Base-by-base conservation (phyloP, 2,888 invertebrate genomes). In the Caenorhabditis wallacei region DNA sequence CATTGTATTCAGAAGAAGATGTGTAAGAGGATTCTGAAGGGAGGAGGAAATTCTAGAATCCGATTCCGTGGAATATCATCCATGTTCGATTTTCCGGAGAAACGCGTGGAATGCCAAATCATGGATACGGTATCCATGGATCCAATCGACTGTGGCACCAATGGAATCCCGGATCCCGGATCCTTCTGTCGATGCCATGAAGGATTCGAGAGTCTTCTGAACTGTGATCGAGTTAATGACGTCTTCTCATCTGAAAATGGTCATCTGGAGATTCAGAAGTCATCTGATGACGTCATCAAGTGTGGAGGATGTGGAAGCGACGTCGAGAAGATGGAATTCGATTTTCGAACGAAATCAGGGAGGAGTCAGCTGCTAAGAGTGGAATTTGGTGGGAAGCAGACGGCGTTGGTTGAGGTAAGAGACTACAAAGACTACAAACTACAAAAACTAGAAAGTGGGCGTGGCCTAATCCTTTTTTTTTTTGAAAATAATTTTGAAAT, bases 381-480 rank as follows among this genome's bases (percentile, higher is more conserved):
- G 26, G 43, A 75, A 5, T 81, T 81, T 11, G n/a, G n/a, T n/a
- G 75, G 57, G n/a, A 75, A 59, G 43, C 81, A 81, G 18, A 53
- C 8, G 16, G 70, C 75, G 10, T 10, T 51, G 20, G 22, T 81
- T n/a, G 75, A 81, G 75, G 80, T 81, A 13, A 40, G 46, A 5
- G 8, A 30, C 3, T 5, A 30, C 3, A 30, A 30, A 30, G 4
- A 30, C 40, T 40, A 5, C 40, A 40, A 10, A 4, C 40, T 20
- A 24, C 18, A 24, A 40, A 35, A n/a, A n/a, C n/a, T n/a, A n/a
- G n/a, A n/a, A n/a, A n/a, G n/a, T n/a, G n/a, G n/a, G n/a, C n/a
- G n/a, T n/a, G n/a, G n/a, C n/a, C n/a, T n/a, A n/a, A n/a, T n/a
- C n/a, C n/a, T n/a, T n/a, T n/a, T n/a, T n/a, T n/a, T n/a, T n/a